A percentile compares a stretch with the other conserved stretches of the same genome.
phyloP scores from a whole-genome alignment of 2,888 invertebrate genomes.

The Villa cingulata region DNA sequence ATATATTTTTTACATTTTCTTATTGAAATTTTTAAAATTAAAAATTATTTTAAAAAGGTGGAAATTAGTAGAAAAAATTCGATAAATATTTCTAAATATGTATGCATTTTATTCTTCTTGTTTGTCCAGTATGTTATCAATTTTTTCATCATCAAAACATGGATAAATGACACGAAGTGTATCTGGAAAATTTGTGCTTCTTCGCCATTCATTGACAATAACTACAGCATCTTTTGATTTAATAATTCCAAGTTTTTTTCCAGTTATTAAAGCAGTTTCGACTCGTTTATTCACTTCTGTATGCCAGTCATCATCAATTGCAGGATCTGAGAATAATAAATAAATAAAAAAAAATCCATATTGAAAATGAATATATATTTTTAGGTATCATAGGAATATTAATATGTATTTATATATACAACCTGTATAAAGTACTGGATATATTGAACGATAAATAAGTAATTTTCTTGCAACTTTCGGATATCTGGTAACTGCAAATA shows the following conservation, averaged over 20 bases:
- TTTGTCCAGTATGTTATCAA: too few relatives aligned
- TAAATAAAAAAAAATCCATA: too few relatives aligned
- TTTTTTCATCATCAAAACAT: background rate
- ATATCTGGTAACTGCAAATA: conserved; percentile 70
- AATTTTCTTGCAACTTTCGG: conserved; percentile 69
- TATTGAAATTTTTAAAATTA: too few relatives aligned
- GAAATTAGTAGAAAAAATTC: too few relatives aligned
- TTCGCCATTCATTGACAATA: conserved; percentile 83
- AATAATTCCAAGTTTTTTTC: conserved; percentile 64
- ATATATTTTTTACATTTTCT: too few relatives aligned
- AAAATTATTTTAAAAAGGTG: too few relatives aligned
- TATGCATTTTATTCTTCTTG: too few relatives aligned
- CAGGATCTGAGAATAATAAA: background rate
- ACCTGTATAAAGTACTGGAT: conserved; percentile 70
- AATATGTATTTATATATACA: conserved; percentile 15
- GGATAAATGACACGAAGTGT: conserved; percentile 74
- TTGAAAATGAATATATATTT: too few relatives aligned
- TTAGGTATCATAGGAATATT: too few relatives aligned
- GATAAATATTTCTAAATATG: too few relatives aligned
- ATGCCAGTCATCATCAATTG: background rate
- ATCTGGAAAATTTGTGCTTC: conserved; percentile 83
- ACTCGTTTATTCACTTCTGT: conserved; percentile 30
- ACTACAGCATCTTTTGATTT: conserved; percentile 68
- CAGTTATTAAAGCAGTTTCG: conserved; percentile 60
- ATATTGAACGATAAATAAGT: conserved; percentile 71